These are phyloP conservation scores for Prunella himalayana DNA, from an alignment of 2,113 vertebrate genomes.

Conservation along the genomic window DNA sequence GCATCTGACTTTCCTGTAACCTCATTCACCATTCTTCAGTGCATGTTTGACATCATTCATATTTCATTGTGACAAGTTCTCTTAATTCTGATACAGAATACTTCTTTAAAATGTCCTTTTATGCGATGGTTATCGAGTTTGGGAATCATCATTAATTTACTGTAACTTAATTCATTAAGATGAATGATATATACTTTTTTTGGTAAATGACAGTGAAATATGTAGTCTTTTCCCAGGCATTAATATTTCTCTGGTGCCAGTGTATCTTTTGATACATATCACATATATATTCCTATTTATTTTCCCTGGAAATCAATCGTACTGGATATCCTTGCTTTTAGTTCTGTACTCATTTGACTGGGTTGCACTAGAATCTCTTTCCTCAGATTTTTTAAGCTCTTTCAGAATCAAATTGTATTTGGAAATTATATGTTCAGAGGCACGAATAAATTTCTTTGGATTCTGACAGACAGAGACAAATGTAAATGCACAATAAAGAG, in stretches of 20 bases:
- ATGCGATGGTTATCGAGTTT: background rate
- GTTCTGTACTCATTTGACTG: background rate
- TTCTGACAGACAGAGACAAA: background rate
- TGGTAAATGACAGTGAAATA: background rate
- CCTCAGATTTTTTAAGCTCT: background rate
- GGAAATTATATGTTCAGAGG: background rate
- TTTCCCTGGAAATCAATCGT: background rate
- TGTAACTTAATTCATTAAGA: slow-evolving; percentile 3
- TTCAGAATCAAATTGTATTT: background rate
- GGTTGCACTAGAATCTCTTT: background rate
- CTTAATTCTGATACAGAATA: slow-evolving; percentile 23
- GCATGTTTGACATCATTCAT: slow-evolving; percentile 16
- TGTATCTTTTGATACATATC: background rate
- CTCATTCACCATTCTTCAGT: background rate
- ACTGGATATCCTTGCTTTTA: background rate
- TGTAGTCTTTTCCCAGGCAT: background rate
- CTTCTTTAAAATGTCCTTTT: background rate
- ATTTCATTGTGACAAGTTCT: slow-evolving; percentile 16
- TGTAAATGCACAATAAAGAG: background rate
- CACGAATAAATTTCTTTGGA: background rate
- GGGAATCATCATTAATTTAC: slow-evolving; percentile 19
- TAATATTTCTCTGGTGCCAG: background rate
- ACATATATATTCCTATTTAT: background rate
- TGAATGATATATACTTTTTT: background rate
- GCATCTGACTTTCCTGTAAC: slow-evolving; percentile 9